These are phyloP conservation scores for Deilephila elpenor DNA, from an alignment of 2,888 invertebrate species.

Conservation along the genomic window DNA sequence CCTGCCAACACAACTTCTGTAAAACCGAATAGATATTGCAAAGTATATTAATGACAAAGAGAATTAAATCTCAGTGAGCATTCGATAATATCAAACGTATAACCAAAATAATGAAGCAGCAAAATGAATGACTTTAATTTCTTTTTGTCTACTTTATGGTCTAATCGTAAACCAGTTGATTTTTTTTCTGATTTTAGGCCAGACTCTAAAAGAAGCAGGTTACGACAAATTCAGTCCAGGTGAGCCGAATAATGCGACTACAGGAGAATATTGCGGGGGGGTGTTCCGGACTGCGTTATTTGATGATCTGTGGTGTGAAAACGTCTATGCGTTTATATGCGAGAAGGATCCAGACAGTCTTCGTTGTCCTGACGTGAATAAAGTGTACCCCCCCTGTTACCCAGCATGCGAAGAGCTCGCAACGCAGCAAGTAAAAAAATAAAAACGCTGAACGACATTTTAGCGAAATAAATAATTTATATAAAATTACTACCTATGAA, in stretches of 20 bases:
- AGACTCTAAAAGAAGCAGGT: constrained; percentile 36
- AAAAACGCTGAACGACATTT: too few species aligned
- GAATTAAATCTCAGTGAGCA: too few species aligned
- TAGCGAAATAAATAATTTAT: too few species aligned
- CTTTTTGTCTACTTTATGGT: neutral
- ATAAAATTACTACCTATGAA: too few species aligned
- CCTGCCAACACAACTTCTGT: too few species aligned
- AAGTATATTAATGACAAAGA: too few species aligned
- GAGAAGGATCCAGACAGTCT: constrained; percentile 36
- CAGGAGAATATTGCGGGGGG: constrained; percentile 33
- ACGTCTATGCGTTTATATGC: constrained; percentile 35
- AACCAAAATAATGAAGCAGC: too few species aligned
- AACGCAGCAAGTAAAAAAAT: neutral
- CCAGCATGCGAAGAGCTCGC: too few species aligned
- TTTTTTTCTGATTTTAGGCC: constrained; percentile 28
- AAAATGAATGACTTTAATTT: neutral
- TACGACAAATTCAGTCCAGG: constrained; percentile 32
- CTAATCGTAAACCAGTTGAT: neutral
- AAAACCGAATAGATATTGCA: too few species aligned
- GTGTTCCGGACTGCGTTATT: constrained; percentile 32
- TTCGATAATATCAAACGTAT: too few species aligned
- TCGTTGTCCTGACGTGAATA: constrained; percentile 18
- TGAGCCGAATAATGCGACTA: constrained; percentile 34
- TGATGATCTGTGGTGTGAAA: constrained; percentile 35
- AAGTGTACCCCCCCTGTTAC: too few species aligned